These are phyloP conservation scores for Laothoe populi DNA, from an alignment of 2,888 invertebrate genomes.

Conservation along the genomic window DNA sequence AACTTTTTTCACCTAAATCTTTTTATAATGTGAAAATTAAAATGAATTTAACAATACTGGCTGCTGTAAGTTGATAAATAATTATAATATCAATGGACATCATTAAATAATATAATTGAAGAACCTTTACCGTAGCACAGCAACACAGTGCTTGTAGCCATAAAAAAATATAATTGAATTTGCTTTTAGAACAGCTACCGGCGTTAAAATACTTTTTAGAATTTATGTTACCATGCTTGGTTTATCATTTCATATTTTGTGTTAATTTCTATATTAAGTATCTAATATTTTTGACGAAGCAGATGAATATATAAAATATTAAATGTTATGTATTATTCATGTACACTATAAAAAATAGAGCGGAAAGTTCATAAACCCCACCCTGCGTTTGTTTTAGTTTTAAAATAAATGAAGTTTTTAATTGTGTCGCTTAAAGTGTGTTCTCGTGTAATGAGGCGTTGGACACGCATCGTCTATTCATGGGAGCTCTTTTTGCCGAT, in stretches of 20 bases:
- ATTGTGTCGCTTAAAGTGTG: constrained; percentile 25
- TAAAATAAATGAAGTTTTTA: constrained; percentile 19
- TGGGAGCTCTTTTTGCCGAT: constrained; percentile 38
- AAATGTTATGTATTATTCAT: constrained; percentile 11
- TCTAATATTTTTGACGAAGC: neutral
- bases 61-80: constrained; percentile 1
- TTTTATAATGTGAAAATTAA: constrained; percentile 14
- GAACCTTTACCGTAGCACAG: no score
- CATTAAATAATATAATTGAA: no score
- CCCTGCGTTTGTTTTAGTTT: neutral
- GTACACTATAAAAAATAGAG: neutral
- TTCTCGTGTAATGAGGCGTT: constrained; percentile 36
- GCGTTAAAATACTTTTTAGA: neutral
- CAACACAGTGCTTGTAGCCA: no score
- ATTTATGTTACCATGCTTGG: neutral
- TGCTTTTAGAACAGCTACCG: constrained; percentile 8
- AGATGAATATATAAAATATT: neutral
- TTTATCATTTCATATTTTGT: neutral
- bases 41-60: constrained; percentile 13
- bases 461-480: constrained; percentile 47
- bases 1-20: constrained; percentile 10
- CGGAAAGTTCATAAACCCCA: neutral
- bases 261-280: neutral
- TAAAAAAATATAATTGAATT: constrained; percentile 16
- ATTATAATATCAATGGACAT: constrained; percentile 6